A percentile compares a stretch with the other conserved stretches of the same genome.
Evolutionary conservation across 2,888 invertebrate genomes (phyloP).

Genomic region (Stegophylla sp.): DNA sequence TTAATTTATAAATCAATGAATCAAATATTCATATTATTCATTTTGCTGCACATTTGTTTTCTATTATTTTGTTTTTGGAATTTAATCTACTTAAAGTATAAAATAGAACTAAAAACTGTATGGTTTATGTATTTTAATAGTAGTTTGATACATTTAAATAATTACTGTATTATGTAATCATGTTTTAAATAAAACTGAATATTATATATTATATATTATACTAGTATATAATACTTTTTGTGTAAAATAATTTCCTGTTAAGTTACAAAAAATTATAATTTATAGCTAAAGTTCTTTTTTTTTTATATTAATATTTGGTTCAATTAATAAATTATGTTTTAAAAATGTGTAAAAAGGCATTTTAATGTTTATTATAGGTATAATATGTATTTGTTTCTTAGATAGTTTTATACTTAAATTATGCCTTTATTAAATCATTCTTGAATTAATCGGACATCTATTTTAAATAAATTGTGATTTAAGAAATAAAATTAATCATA

Average conservation of each 20-base stretch:
- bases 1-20: neutral
- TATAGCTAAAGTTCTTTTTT: conserved; percentile 7
- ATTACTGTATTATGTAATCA: neutral
- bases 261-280: neutral
- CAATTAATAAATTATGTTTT: neutral
- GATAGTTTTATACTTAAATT: neutral
- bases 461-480: neutral
- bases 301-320: neutral
- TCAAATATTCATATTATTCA: neutral
- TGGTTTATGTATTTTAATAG: neutral
- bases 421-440: neutral
- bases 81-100: conserved; percentile 36
- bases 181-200: too few species aligned
- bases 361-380: neutral
- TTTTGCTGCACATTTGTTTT: conserved; percentile 2
- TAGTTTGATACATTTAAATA: neutral
- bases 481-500: neutral
- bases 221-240: neutral
- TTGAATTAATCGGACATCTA: neutral
- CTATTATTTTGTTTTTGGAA: conserved; percentile 9
- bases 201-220: too few species aligned
- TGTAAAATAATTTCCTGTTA: too few species aligned
- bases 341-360: neutral
- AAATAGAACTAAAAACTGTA: conserved; percentile 21
- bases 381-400: neutral